Conservation (phyloP, 2,797 vertebrate genomes). For the Podarcis lilfordi region DNA sequence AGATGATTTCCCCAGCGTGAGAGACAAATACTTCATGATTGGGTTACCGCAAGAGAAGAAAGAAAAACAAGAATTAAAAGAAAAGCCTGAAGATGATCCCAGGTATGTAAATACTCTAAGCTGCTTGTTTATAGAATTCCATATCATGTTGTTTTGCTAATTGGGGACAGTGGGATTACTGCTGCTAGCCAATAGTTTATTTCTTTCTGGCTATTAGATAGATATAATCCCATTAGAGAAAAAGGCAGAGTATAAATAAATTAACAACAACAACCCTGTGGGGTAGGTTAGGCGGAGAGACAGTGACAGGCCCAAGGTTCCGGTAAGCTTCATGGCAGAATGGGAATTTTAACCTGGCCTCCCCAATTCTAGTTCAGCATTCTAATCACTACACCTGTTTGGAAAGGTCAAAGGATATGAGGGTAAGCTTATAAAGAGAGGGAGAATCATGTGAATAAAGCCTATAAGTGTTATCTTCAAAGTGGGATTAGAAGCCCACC, state of each 20-base stretch:
- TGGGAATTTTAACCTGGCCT: not conserved
- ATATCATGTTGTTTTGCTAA: not conserved
- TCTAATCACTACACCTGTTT: not conserved
- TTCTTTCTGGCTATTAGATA: not conserved
- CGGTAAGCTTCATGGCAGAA: not conserved
- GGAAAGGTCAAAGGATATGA: not conserved
- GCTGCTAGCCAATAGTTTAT: constrained; percentile 15
- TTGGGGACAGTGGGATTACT: not conserved
- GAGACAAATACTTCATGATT: constrained; percentile 76
- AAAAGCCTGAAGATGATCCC: constrained; percentile 63
- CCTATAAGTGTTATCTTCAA: no score
- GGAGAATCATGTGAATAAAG: not conserved
- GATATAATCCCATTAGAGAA: no score
- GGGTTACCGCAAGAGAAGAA: constrained; percentile 64
- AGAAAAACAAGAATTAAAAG: constrained; percentile 55
- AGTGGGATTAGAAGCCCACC: no score
- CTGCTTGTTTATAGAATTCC: not conserved
- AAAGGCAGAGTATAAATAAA: no score
- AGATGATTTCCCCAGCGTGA: constrained; percentile 72
- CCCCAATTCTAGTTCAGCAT: not conserved
- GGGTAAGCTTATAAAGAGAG: not conserved
- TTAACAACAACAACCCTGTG: no score
- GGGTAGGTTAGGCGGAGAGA: not conserved
- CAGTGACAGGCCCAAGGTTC: not conserved
- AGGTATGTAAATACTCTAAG: constrained; percentile 64